Conservation (phyloP, 2,797 vertebrate genomes). For the Denticeps clupeoides region DNA sequence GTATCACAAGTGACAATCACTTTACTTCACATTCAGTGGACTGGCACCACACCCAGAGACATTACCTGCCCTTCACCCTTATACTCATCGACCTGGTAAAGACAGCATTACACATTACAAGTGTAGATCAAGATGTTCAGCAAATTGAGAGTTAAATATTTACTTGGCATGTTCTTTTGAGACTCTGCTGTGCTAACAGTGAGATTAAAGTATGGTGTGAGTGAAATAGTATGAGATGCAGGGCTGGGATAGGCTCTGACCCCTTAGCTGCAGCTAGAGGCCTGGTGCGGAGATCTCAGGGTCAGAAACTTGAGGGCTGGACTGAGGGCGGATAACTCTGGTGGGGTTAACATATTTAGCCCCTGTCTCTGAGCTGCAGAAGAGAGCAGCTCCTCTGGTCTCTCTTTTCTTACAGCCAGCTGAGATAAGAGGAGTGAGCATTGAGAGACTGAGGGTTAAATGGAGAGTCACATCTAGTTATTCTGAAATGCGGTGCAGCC, state of each 20-base stretch:
- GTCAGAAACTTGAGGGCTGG: conserved; percentile 9
- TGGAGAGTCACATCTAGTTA: conserved; percentile 12
- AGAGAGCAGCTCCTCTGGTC: conserved; percentile 19
- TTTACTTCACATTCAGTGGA: too few relatives aligned
- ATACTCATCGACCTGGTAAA: too few relatives aligned
- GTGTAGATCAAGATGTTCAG: too few relatives aligned
- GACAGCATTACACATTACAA: too few relatives aligned
- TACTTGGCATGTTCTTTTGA: too few relatives aligned
- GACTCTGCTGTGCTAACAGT: too few relatives aligned
- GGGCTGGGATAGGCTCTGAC: conserved; percentile 2
- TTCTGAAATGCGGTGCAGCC: conserved; percentile 4
- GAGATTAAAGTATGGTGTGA: too few relatives aligned
- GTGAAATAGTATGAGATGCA: too few relatives aligned
- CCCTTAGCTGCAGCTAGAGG: conserved; percentile 10
- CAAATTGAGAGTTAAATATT: too few relatives aligned
- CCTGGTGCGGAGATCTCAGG: not conserved
- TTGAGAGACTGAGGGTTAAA: conserved; percentile 10
- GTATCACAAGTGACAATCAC: too few relatives aligned
- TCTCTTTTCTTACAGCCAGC: not conserved
- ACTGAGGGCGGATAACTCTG: conserved; percentile 15
- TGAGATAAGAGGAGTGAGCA: not conserved
- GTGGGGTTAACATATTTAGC: conserved; percentile 30
- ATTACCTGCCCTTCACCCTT: too few relatives aligned
- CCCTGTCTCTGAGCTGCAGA: conserved; percentile 12
- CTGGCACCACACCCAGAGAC: too few relatives aligned